A percentile compares a stretch with the other conserved stretches of the same genome.
These are phyloP conservation scores for Drosophila mettleri DNA, from an alignment of 2,888 invertebrate species.

Conservation along the genomic window DNA sequence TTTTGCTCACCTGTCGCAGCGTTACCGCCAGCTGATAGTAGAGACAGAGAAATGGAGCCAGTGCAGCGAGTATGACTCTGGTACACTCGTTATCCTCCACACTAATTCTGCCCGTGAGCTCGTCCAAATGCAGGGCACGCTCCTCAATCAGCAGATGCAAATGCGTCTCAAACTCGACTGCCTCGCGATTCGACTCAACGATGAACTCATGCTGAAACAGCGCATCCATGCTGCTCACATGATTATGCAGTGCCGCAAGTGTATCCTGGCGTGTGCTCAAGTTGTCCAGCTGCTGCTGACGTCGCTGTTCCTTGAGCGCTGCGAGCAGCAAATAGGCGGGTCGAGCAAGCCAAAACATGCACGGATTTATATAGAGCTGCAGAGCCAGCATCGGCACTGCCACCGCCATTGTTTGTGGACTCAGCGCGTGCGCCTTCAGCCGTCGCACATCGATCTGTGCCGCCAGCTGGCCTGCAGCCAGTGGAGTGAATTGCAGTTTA, in stretches of 20 bases:
- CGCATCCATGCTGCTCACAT: slow-evolving; percentile 82
- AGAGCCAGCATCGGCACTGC: slow-evolving; percentile 90
- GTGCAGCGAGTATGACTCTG: slow-evolving; percentile 87
- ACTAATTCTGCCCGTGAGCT: slow-evolving; percentile 77
- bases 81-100: slow-evolving; percentile 79
- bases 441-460: slow-evolving; percentile 84
- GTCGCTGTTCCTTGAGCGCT: slow-evolving; percentile 74
- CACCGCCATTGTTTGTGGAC: slow-evolving; percentile 88
- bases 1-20: slow-evolving; percentile 86
- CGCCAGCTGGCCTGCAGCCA: slow-evolving; percentile 78
- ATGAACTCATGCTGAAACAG: slow-evolving; percentile 89
- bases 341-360: slow-evolving; percentile 89
- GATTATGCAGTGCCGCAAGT: slow-evolving; percentile 53
- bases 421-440: slow-evolving; percentile 87
- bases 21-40: slow-evolving; percentile 86
- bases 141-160: slow-evolving; percentile 72
- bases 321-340: slow-evolving; percentile 87
- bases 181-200: slow-evolving; percentile 86
- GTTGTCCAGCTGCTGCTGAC: slow-evolving; percentile 36
- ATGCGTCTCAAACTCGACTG: slow-evolving; percentile 86
- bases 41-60: slow-evolving; percentile 88
- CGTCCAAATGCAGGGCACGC: slow-evolving; percentile 75
- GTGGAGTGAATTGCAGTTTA: slow-evolving; percentile 74
- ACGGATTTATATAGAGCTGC: slow-evolving; percentile 91
- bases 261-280: slow-evolving; percentile 38